Evolutionary conservation across 2,888 invertebrate species (phyloP).

Genomic region (Tipula unca): DNA sequence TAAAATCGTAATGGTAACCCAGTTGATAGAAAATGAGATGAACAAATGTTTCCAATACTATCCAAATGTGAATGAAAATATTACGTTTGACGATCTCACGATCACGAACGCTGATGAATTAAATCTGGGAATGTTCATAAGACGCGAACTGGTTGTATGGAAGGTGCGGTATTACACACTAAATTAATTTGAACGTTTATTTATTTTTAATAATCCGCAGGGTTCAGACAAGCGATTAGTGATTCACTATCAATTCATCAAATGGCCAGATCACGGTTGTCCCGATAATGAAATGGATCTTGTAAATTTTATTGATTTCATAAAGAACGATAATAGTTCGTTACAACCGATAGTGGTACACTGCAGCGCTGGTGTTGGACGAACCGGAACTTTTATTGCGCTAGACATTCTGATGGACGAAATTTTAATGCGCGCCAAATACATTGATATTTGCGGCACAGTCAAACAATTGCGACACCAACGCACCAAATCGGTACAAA

Average conservation of each 20-base stretch:
- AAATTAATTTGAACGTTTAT: not conserved
- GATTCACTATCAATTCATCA: not conserved
- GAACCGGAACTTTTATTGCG: not conserved
- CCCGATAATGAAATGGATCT: not conserved
- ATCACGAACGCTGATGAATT: not conserved
- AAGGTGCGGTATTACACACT: not conserved
- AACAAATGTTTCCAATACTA: not conserved
- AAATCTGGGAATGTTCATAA: not conserved
- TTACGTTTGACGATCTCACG: not conserved
- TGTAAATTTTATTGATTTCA: not conserved
- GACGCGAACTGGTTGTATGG: not conserved
- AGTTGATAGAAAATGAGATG: not conserved
- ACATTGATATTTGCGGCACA: not conserved
- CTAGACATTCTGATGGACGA: not conserved
- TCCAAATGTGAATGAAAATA: not conserved
- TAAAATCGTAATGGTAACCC: not conserved
- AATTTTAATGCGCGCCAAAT: conserved; percentile 30
- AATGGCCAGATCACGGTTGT: not conserved
- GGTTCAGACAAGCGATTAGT: conserved; percentile 32
- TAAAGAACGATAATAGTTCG: conserved; percentile 23
- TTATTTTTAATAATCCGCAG: not conserved
- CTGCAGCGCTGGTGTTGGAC: not conserved
- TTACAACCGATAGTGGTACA: not conserved
- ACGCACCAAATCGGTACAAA: not conserved
- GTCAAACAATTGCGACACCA: not conserved